Base-by-base conservation (phyloP, 2,888 invertebrate species). In the Caenorhabditis afra region DNA sequence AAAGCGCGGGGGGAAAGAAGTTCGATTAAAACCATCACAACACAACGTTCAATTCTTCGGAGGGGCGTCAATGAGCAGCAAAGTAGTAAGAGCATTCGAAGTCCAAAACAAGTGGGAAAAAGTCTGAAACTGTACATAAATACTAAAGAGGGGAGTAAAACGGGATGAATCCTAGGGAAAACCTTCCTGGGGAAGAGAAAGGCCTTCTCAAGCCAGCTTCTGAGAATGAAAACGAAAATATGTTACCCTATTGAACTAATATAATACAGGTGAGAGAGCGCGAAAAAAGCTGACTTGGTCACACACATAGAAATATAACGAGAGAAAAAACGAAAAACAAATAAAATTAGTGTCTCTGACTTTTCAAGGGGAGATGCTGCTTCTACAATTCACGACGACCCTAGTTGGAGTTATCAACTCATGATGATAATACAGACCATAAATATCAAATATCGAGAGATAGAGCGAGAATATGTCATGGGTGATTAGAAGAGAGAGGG, bases 1-100 rank as follows among this genome's bases (percentile, higher is more conserved):
- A 39, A 3, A 11, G 57, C 20, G 57, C 12, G 45, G 44, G 18
- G 50, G 29, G 49, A 58, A 73, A 50, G 44, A 73, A 73, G 73
- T 73, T 73, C 73, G 73, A 64, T 73, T 73, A 64, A 73, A 73
- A 73, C 73, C 73, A 73, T 73, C 73, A 64, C 64, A 76, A 76
- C 64, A 64, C 68, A 64, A 68, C 68, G 67, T 66, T 67, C 61
- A 75, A 61, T 75, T 58, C 64, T 76, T 76, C 76, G 57, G 76
- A 62, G 67, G 53, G 66, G 58, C 53, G 67, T 67, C 61, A 66
- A 74, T 74, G 65, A 74, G 74, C 66, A 74, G 65, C 66, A 66
- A 74, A 74, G 66, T 65, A 73, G 44, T 67, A 75, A 75, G 66
- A 62, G 67, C 67, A 62, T 62, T 76, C 55, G 62, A n/a, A 47